Base-by-base conservation (phyloP, 2,888 invertebrate species). In the Candidula unifasciata region DNA sequence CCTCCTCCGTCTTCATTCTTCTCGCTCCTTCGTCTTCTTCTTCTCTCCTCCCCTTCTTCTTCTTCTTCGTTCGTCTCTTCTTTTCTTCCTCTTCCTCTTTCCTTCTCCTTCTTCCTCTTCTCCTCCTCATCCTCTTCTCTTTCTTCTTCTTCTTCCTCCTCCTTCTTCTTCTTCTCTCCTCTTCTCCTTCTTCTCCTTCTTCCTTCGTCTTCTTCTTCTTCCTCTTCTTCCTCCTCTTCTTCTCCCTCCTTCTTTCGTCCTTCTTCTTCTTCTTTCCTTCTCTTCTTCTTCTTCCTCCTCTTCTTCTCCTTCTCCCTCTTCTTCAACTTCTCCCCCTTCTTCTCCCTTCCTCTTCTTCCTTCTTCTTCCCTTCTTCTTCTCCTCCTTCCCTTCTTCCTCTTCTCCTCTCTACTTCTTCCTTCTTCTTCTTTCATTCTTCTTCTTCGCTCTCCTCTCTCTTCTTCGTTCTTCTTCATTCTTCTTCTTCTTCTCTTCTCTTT, bases 1-100 rank as follows among this genome's bases (percentile, higher is more conserved):
- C 60, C 24, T n/a, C 52, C 52, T 77, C 77, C 57, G 54, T 52
- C 77, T 24, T 52, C 52, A 52, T 77, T 54, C 37, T 6, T n/a
- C 37, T 35, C 74, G 6, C 74, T n/a, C 37, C 35, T 35, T 57
- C 60, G 33, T 33, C 60, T 16, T 60, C 60, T 18, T 60, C 60
- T 3, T n/a, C 16, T 18, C 16, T 16, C 60, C 18, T 18, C n/a
- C 16, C 18, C 60, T 60, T 16, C 60, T n/a, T 16, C 60, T 18
- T n/a, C n/a, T n/a, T 18, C n/a, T n/a, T 16, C 60, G 5, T 18
- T 16, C 16, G 3, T 16, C 16, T 18, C n/a, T n/a, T 3, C 60
- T 60, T 18, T n/a, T 60, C 60, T 60, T n/a, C n/a, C n/a, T n/a
- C 16, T 16, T n/a, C 3, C 60, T n/a, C 16, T 18, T 60, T n/a